Conservation (phyloP, 2,888 invertebrate genomes). For the Meiosimyza decipiens region DNA sequence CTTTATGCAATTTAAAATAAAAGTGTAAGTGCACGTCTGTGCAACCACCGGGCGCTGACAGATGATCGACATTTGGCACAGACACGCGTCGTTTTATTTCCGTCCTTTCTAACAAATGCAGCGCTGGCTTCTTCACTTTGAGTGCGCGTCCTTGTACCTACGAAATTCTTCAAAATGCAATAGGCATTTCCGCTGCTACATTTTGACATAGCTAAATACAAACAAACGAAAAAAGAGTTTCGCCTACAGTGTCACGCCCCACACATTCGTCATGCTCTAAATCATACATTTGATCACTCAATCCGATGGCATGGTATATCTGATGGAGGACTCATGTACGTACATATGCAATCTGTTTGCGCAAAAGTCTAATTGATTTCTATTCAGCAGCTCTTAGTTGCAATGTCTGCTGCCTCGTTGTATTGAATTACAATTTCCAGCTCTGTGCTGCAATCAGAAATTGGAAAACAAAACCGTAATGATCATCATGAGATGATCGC, state of each 20-base stretch:
- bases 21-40: conserved; percentile 10
- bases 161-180: neutral
- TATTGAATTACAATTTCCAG: too few species aligned
- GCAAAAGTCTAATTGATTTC: too few species aligned
- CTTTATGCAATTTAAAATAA: neutral
- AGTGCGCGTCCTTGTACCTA: neutral
- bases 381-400: too few species aligned
- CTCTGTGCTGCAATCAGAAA: too few species aligned
- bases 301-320: neutral
- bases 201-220: conserved; percentile 9
- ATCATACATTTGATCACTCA: neutral
- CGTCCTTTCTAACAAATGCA: conserved; percentile 14
- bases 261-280: neutral
- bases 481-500: too few species aligned
- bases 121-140: neutral
- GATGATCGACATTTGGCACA: conserved; percentile 23
- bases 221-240: conserved; percentile 16
- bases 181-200: conserved; percentile 19
- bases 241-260: conserved; percentile 30
- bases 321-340: neutral
- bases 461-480: too few species aligned
- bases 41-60: neutral
- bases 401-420: too few species aligned
- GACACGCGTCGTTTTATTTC: conserved; percentile 34
- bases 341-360: conserved; percentile 14